phyloP scores from a whole-genome alignment of 53 echinoderm and acorn worm species.

The Stichopus horrens region DNA sequence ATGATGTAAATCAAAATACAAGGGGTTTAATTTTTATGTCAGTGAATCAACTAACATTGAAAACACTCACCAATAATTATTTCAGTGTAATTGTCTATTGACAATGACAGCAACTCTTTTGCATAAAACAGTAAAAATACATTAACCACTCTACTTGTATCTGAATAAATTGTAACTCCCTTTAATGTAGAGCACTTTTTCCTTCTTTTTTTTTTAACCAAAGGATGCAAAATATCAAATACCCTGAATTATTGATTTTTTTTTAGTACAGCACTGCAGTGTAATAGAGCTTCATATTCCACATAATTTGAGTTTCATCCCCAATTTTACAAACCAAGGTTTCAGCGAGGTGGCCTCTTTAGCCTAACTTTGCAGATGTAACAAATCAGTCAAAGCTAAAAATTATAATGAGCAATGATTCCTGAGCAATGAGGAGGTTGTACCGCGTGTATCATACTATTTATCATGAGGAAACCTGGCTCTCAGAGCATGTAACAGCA shows the following conservation, averaged over 20 bases:
- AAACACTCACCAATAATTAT: too few species aligned
- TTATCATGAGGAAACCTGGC: too few species aligned
- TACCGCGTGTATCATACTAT: too few species aligned
- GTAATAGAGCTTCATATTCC: too few species aligned
- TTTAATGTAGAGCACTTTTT: background rate
- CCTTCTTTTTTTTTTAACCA: background rate
- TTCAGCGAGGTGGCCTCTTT: background rate
- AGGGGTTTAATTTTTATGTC: too few species aligned
- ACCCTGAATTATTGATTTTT: background rate
- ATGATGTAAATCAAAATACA: too few species aligned
- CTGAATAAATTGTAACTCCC: background rate
- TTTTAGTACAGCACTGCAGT: too few species aligned
- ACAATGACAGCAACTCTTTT: too few species aligned
- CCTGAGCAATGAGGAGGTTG: background rate
- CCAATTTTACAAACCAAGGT: background rate
- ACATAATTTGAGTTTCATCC: background rate
- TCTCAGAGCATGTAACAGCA: too few species aligned
- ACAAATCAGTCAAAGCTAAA: background rate
- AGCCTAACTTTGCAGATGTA: background rate
- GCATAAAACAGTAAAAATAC: too few species aligned
- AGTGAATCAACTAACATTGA: too few species aligned
- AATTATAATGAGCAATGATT: background rate
- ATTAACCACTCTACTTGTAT: background rate
- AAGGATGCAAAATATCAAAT: background rate
- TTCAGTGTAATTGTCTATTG: too few species aligned